phyloP scores from a whole-genome alignment of 1,140 invertebrate species.

The Stenopsyche tienmushanensis region DNA sequence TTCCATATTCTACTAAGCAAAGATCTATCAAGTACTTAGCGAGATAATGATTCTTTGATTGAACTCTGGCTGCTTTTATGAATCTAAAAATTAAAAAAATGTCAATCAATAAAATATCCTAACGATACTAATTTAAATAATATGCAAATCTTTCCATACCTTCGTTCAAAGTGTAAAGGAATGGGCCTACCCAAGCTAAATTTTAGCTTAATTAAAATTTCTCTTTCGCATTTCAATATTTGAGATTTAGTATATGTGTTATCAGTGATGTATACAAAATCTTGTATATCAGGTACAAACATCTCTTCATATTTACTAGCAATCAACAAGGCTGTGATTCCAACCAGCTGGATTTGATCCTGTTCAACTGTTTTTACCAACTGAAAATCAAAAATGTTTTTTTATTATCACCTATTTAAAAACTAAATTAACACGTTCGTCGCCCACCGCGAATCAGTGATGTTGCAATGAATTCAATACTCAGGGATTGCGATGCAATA shows the following conservation, averaged over 20 bases:
- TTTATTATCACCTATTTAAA: constrained; percentile 1
- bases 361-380: constrained; percentile 59
- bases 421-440: no score
- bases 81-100: constrained; percentile 56
- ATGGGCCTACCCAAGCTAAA: constrained; percentile 84
- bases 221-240: constrained; percentile 81
- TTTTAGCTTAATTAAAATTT: constrained; percentile 72
- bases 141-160: constrained; percentile 56
- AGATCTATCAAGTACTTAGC: constrained; percentile 94
- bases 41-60: constrained; percentile 73
- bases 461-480: background rate
- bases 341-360: constrained; percentile 84
- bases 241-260: constrained; percentile 80
- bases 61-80: constrained; percentile 63
- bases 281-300: constrained; percentile 80
- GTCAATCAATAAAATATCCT: background rate
- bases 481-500: no score
- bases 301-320: constrained; percentile 97
- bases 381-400: constrained; percentile 46
- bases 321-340: constrained; percentile 87
- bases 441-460: no score
- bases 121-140: background rate
- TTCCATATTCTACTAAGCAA: constrained; percentile 76
- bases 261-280: constrained; percentile 93
- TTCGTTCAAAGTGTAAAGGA: constrained; percentile 84